Base-by-base conservation (phyloP, 2,888 invertebrate genomes). In the Agonopterix heracliana region DNA sequence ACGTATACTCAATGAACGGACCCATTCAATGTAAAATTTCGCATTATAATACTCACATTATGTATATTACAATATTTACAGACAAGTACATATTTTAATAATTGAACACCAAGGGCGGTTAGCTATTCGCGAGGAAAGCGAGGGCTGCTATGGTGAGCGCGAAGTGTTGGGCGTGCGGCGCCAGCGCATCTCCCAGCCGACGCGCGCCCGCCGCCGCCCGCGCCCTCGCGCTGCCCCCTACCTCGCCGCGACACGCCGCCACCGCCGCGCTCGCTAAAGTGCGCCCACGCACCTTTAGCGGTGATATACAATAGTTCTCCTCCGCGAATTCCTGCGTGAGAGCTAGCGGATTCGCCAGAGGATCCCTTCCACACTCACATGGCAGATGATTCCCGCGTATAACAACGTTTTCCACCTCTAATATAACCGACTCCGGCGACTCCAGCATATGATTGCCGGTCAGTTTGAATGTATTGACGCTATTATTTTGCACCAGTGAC, bases 371-470 rank as follows among this genome's bases (percentile, higher is more conserved):
- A 69, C 96, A 96, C 78, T 96, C 95, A 76, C 96, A 96, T 2
- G 96, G 96, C 71, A 96, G 93, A 70, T 95, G 95, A 78, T 96
- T 96, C 45, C 92, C 92, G 50, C 92, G 87, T 64, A 95, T 92
- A 66, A 92, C 91, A 53, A 96, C 80, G 60, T 90, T 91, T 54
- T 92, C 92, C 46, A 95, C 94, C 57, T 93, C 91, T 44, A 93
- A 84, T n/a, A 92, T 87, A 48, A 96, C 90, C 38, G 92, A 90
- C 58, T 92, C 93, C 49, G 96, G 96, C 0, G 93, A 92, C 65
- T 94, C 94, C 53, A 96, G 79, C 67, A 96, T 92, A 69, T 96
- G 96, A 71, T 96, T 96, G 26, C 96, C 96, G 54, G 94, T 93
- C 58, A 96, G 89, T 66, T 93, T 92, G 41, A 96, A 85, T 45